phyloP scores from a whole-genome alignment of 2,113 vertebrate genomes.

The Acanthisitta chloris region DNA sequence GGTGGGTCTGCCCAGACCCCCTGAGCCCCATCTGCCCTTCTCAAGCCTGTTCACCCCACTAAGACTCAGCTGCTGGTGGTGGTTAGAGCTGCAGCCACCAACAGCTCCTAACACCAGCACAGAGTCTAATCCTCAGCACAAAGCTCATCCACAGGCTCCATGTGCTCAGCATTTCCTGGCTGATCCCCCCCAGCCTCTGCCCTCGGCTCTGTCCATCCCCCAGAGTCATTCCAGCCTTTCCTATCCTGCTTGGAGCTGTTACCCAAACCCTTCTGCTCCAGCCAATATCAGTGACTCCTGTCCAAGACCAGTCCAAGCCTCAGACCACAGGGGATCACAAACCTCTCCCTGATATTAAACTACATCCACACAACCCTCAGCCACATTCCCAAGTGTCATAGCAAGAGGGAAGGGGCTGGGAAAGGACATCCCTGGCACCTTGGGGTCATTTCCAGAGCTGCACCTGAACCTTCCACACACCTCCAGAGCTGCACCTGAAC shows the following conservation, averaged over 20 bases:
- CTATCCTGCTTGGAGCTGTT: fast-evolving
- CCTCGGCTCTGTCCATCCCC: background rate
- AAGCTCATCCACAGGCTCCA: background rate
- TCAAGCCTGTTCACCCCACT: too few relatives aligned
- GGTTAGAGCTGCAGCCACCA: fast-evolving
- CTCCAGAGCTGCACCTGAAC: too few relatives aligned
- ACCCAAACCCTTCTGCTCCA: background rate
- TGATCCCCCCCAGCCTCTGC: background rate
- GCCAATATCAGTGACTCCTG: background rate
- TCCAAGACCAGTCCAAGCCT: background rate
- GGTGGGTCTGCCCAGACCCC: background rate
- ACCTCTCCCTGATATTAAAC: background rate
- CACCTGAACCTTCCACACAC: background rate
- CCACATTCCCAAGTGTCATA: background rate
- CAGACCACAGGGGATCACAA: background rate
- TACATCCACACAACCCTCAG: background rate
- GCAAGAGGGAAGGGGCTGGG: background rate
- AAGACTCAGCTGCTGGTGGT: fast-evolving
- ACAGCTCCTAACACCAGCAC: background rate
- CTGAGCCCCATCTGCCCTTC: too few relatives aligned
- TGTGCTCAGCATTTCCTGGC: background rate
- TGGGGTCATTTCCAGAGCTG: background rate
- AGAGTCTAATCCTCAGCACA: background rate
- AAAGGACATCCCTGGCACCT: background rate
- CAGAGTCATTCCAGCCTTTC: background rate